Evolutionary conservation across 2,113 vertebrate genomes (phyloP).

Genomic region (Eulemur macaco): DNA sequence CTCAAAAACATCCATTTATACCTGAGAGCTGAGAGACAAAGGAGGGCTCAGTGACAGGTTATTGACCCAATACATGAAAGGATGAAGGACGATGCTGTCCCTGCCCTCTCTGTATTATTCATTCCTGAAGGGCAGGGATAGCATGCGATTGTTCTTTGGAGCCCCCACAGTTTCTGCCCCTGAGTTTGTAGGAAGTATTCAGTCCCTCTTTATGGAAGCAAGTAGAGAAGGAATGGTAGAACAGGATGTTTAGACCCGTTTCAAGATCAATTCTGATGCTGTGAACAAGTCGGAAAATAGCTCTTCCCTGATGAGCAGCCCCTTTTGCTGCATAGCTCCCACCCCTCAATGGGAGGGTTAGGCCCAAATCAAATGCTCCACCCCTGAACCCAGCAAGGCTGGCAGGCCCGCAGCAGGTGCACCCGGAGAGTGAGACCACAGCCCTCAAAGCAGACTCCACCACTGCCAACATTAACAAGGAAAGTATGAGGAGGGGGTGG

Average conservation of each 20-base stretch:
- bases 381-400: rapidly evolving
- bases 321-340: neutral
- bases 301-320: neutral
- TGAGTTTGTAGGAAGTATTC: neutral
- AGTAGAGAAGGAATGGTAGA: neutral
- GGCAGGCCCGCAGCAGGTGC: neutral
- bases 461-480: neutral
- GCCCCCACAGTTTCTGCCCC: neutral
- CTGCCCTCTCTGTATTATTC: neutral
- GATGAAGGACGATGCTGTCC: neutral
- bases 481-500: neutral
- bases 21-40: neutral
- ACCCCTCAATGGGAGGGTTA: neutral
- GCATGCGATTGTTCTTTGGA: neutral
- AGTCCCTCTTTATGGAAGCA: neutral
- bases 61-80: too few relatives aligned
- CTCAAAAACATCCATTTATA: neutral
- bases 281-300: neutral
- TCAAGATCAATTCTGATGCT: neutral
- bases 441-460: neutral
- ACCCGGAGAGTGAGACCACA: neutral
- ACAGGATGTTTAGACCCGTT: neutral
- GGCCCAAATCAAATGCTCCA: neutral
- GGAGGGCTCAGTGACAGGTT: too few relatives aligned
- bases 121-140: neutral